Percentiles rank a stretch among this genome's conserved stretches.
These are phyloP conservation scores for Hippopotamyrus pictus DNA, from an alignment of 2,797 vertebrate species.

Conservation along the genomic window DNA sequence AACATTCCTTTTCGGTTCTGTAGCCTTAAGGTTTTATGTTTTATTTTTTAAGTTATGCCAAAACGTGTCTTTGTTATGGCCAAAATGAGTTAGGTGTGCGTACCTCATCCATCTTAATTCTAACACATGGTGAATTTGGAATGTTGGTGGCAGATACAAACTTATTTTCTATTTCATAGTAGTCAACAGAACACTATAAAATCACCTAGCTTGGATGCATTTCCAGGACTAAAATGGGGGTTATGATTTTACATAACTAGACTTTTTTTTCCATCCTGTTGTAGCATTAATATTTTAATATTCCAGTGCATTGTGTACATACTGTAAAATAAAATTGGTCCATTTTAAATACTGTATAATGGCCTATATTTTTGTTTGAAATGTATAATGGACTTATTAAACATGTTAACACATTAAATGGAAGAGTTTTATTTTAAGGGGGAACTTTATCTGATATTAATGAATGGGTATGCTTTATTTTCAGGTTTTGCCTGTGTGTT, in stretches of 20 bases:
- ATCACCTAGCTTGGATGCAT: conserved; percentile 3
- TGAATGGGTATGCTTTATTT: neutral
- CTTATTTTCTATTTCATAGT: conserved; percentile 6
- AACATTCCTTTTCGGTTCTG: neutral
- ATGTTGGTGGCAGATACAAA: conserved; percentile 5
- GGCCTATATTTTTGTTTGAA: neutral
- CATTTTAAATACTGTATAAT: conserved; percentile 29
- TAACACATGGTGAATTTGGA: conserved; percentile 32
- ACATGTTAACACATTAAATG: neutral
- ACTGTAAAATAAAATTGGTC: conserved; percentile 43
- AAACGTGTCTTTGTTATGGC: conserved; percentile 20
- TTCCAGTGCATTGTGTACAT: conserved; percentile 32
- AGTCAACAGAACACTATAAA: conserved; percentile 51
- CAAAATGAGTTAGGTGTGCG: conserved; percentile 65
- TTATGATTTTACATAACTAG: neutral
- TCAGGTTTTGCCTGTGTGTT: neutral
- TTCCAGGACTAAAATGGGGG: conserved; percentile 18
- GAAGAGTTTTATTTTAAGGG: neutral
- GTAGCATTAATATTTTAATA: conserved; percentile 39
- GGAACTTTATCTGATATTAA: neutral
- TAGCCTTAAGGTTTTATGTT: neutral
- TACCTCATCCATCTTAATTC: conserved; percentile 68
- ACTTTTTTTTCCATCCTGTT: neutral
- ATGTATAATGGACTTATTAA: conserved; percentile 13
- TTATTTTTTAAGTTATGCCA: conserved; percentile 21